Conservation (phyloP, 1,140 invertebrate species). For the Mylabris phalerata region DNA sequence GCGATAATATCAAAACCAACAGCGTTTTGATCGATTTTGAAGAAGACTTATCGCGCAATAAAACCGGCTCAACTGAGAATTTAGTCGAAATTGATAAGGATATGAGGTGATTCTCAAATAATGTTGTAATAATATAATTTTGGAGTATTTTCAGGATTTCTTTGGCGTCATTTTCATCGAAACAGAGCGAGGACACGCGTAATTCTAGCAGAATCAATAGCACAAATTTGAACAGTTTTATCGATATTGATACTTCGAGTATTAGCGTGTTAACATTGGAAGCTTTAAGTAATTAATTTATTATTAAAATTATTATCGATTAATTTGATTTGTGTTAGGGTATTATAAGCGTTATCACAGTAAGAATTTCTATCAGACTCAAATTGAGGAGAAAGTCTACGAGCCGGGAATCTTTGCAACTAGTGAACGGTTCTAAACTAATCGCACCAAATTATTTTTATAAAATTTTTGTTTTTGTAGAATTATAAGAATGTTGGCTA, state of each 20-base stretch:
- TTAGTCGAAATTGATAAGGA: conserved; percentile 5
- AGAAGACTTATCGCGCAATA: conserved; percentile 11
- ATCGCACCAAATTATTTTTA: not conserved
- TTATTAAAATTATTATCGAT: not conserved
- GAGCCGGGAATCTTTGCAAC: conserved; percentile 30
- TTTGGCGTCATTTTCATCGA: conserved; percentile 17
- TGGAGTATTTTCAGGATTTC: not conserved
- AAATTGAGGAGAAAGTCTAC: conserved; percentile 34
- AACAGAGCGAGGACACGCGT: conserved; percentile 1
- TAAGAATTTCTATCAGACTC: conserved; percentile 32
- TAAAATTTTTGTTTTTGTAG: conserved; percentile 18
- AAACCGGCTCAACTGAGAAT: conserved; percentile 3
- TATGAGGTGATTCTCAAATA: conserved; percentile 8
- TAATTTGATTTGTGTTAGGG: conserved; percentile 15
- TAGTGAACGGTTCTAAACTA: conserved; percentile 28
- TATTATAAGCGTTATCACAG: conserved; percentile 31
- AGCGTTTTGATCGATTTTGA: conserved; percentile 31
- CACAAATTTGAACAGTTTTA: not conserved
- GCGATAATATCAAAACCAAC: conserved; percentile 16
- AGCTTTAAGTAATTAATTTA: conserved; percentile 20
- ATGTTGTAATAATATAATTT: not conserved
- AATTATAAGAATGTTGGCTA: conserved; percentile 30
- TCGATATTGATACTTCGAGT: not conserved
- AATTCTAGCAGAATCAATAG: not conserved
- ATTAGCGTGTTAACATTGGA: conserved; percentile 27